phyloP scores from a whole-genome alignment of 2,797 vertebrate species.

The Yasuhikotakia modesta region DNA sequence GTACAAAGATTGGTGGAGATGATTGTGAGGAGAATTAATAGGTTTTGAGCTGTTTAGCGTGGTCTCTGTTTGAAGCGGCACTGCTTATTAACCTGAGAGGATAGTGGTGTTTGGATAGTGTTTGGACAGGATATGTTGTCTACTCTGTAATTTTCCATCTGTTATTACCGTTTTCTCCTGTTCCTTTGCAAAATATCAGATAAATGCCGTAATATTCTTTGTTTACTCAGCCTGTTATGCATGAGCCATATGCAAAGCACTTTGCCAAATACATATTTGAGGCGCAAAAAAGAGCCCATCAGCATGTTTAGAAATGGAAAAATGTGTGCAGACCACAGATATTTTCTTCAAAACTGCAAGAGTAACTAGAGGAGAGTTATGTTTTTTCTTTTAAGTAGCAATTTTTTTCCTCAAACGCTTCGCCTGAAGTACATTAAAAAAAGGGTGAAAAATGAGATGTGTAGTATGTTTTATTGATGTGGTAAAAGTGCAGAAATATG shows the following conservation, averaged over 20 bases:
- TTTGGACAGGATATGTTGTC: constrained; percentile 29
- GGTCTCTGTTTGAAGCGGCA: background rate
- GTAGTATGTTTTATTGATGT: background rate
- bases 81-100: constrained; percentile 45
- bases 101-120: constrained; percentile 33
- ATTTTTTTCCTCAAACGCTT: background rate
- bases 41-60: constrained; percentile 17
- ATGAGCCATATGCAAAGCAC: constrained; percentile 20
- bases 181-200: constrained; percentile 4
- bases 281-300: background rate
- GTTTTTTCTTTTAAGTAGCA: background rate
- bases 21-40: constrained; percentile 26
- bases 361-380: background rate
- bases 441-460: no score
- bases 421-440: background rate
- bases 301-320: constrained; percentile 2
- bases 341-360: background rate
- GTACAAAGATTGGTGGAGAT: constrained; percentile 4
- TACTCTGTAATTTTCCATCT: constrained; percentile 29
- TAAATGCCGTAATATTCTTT: constrained; percentile 48
- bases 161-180: constrained; percentile 17
- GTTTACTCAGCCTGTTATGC: constrained; percentile 12
- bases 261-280: constrained; percentile 12
- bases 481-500: no score
- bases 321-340: background rate